These are phyloP conservation scores for Coracias cyanogaster DNA, from an alignment of 2,797 vertebrate genomes.

Conservation along the genomic window DNA sequence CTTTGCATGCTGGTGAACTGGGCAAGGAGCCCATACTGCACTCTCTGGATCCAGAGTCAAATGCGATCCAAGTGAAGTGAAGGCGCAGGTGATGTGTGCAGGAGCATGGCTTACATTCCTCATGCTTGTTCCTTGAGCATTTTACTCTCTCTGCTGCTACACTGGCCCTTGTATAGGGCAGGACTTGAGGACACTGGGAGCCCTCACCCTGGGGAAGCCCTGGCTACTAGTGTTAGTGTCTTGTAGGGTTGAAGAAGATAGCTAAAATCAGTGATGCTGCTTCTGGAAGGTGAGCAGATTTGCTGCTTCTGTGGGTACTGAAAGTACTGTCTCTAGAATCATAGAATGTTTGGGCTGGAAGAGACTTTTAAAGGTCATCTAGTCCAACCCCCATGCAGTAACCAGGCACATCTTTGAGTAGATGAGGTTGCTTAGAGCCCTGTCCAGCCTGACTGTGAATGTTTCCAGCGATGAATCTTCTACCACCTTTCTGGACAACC, in stretches of 20 bases:
- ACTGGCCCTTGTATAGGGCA: not conserved
- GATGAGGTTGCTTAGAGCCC: not conserved
- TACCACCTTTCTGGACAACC: not conserved
- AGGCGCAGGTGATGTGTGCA: not conserved
- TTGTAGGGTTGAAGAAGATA: not conserved
- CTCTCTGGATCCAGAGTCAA: not conserved
- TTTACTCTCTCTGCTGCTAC: not conserved
- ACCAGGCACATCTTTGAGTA: not conserved
- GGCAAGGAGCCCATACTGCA: not conserved
- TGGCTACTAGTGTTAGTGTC: not conserved
- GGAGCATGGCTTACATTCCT: not conserved
- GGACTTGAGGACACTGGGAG: not conserved
- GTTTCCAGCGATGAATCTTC: not conserved
- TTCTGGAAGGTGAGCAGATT: not conserved
- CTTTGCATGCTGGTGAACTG: not conserved
- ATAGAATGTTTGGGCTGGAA: not conserved
- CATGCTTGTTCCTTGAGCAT: not conserved
- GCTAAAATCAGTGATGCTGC: fast-evolving
- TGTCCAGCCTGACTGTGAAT: not conserved
- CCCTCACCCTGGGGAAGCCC: not conserved
- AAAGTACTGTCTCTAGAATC: not conserved
- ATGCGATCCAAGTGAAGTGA: not conserved
- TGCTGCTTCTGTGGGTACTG: not conserved
- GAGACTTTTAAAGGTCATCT: not conserved
- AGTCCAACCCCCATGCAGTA: not conserved